phyloP scores from a whole-genome alignment of 2,888 invertebrate species.

The Nezara viridula region DNA sequence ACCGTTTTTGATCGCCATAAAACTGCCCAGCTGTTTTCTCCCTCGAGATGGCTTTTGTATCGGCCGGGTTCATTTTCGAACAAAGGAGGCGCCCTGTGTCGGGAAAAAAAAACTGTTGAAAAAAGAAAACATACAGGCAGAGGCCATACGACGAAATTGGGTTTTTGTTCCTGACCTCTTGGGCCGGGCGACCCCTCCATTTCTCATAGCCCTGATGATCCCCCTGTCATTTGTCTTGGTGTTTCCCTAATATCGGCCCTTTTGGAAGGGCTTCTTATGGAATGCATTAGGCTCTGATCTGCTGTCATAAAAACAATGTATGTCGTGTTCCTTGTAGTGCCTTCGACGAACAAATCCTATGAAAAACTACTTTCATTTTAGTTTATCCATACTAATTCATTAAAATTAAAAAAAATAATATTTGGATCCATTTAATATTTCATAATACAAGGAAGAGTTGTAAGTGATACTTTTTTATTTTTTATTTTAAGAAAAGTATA shows the following conservation, averaged over 20 bases:
- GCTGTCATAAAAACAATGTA: background rate
- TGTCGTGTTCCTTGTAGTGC: background rate
- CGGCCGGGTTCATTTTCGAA: slow-evolving; percentile 36
- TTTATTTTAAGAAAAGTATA: too few relatives aligned
- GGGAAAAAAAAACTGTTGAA: slow-evolving; percentile 24
- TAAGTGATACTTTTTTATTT: too few relatives aligned
- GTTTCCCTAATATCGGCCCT: background rate
- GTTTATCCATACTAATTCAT: too few relatives aligned
- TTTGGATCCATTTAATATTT: too few relatives aligned
- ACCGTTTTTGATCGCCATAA: slow-evolving; percentile 21
- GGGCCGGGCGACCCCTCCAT: background rate
- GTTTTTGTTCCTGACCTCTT: slow-evolving; percentile 44
- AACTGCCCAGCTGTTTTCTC: background rate
- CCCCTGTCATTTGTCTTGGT: slow-evolving; percentile 1
- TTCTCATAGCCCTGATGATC: slow-evolving; percentile 33
- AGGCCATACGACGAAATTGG: slow-evolving; percentile 40
- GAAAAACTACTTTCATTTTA: too few relatives aligned
- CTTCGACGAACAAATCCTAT: too few relatives aligned
- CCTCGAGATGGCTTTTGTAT: slow-evolving; percentile 28
- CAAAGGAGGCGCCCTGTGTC: background rate
- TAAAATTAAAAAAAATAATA: too few relatives aligned
- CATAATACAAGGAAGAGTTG: too few relatives aligned
- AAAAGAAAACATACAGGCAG: slow-evolving; percentile 47
- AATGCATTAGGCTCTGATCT: background rate
- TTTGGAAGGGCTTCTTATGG: background rate